Base-by-base conservation (phyloP, 2,113 vertebrate species). In the Nansenia antarctica region DNA sequence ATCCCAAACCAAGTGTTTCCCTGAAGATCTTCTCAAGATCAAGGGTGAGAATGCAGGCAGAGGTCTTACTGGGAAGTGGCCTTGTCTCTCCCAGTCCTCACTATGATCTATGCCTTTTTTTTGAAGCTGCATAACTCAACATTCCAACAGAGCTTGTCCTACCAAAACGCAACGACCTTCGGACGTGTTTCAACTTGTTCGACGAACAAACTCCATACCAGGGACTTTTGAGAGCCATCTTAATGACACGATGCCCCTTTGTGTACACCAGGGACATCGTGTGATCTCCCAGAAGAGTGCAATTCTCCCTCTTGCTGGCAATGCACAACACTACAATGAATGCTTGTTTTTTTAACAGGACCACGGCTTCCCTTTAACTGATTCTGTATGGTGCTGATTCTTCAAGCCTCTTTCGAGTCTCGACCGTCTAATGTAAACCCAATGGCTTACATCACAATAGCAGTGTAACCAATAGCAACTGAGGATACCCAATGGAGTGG, bases 321-420 rank as follows among this genome's bases (percentile, higher is more conserved):
- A 3, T 65, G 67, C 67, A 72, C 69, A 62, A 69, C 11, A 53
- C 27, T 49, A 8, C 45, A 7, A 49, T n/a, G n/a, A 27, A 74
- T 31, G n/a, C 32, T 4, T 11, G 31, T n/a, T n/a, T n/a, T n/a
- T n/a, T n/a, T n/a, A 78, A 4, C 62, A 62, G 22, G 37, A 72
- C 75, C 57, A 22, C 18, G 24, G 34, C 61, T 73, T 62, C 2
- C 67, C 62, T 79, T 69, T 42, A 73, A 62, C 61, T 26, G 70
- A 34, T 60, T 22, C 29, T 30, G 67, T 70, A 35, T 72, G 77
- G 69, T 83, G 72, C 79, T 73, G 74, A 12, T 39, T 62, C 20
- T 35, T 20, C n/a, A 18, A 57, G 35, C 67, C 58, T 53, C 57
- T 49, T n/a, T 49, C n/a, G 45, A 49, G 65, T 65, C 73, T 76